phyloP scores from a whole-genome alignment of 2,888 invertebrate species.

The Apamea epomidion region DNA sequence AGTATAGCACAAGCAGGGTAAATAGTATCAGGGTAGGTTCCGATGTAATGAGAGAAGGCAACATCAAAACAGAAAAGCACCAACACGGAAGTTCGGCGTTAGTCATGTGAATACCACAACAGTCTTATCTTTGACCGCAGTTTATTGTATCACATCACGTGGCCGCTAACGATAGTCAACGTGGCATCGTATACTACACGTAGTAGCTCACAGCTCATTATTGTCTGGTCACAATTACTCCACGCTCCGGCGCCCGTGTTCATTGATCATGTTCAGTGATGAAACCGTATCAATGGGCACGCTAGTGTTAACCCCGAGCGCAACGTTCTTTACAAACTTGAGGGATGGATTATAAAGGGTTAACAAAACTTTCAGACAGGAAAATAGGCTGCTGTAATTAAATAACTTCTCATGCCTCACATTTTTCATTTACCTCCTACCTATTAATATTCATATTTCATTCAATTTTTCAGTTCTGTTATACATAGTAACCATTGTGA shows the following conservation, averaged over 20 bases:
- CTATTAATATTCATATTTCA: not conserved
- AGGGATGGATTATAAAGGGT: too few species aligned
- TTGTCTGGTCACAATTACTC: conserved; percentile 28
- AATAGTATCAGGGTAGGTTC: too few species aligned
- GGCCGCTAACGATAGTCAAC: conserved; percentile 7
- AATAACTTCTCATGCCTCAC: not conserved
- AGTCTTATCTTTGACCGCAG: conserved; percentile 40
- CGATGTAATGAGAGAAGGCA: not conserved
- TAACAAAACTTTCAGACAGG: not conserved
- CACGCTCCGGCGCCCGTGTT: not conserved
- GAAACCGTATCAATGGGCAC: conserved; percentile 28
- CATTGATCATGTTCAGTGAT: conserved; percentile 31
- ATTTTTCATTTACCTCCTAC: conserved; percentile 10
- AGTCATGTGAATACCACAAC: conserved; percentile 7
- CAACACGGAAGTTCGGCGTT: conserved; percentile 18
- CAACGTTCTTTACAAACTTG: not conserved
- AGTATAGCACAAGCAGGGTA: conserved; percentile 6
- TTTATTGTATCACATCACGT: conserved; percentile 30
- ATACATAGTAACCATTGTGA: too few species aligned
- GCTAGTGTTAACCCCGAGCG: not conserved
- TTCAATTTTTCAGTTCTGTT: not conserved
- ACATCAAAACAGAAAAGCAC: conserved; percentile 2
- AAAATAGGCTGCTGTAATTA: not conserved
- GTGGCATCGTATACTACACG: not conserved
- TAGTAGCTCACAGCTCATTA: conserved; percentile 2